Evolutionary conservation across 2,113 vertebrate species (phyloP).

Genomic region (Anarhynchus alexandrinus): DNA sequence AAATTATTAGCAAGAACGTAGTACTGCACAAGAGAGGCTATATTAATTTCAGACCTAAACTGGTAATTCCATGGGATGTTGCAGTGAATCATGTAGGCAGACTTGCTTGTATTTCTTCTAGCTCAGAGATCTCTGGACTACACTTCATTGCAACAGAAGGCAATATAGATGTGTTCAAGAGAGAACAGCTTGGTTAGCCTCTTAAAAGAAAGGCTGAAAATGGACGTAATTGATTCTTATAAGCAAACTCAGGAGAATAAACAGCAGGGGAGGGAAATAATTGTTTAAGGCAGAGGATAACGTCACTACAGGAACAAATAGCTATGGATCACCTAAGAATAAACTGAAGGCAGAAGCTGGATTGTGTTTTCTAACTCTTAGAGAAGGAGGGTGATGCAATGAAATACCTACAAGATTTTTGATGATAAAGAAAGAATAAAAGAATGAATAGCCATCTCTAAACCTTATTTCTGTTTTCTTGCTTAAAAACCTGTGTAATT

Average conservation of each 20-base stretch:
- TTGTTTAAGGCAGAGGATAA: neutral
- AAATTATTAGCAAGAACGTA: neutral
- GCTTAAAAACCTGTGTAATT: neutral
- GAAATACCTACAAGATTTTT: neutral
- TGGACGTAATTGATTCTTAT: neutral
- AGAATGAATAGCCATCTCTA: neutral
- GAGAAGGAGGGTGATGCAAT: neutral
- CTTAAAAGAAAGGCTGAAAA: slow-evolving; percentile 12
- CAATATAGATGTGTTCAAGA: neutral
- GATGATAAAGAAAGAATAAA: neutral
- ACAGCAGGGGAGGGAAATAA: neutral
- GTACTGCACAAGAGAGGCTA: neutral
- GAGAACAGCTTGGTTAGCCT: neutral
- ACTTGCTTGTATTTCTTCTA: neutral
- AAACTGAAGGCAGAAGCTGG: neutral
- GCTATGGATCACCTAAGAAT: neutral
- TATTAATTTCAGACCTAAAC: slow-evolving; percentile 29
- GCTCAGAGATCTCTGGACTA: neutral
- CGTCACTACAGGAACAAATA: neutral
- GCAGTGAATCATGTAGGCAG: neutral
- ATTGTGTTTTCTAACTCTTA: neutral
- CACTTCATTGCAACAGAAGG: neutral
- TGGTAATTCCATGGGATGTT: neutral
- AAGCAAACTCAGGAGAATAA: neutral
- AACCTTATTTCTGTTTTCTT: neutral